Evolutionary conservation across 2,113 vertebrate species (phyloP), one percentile per base, ranked within the genome.

Genomic region (Engraulis encrasicolus): DNA sequence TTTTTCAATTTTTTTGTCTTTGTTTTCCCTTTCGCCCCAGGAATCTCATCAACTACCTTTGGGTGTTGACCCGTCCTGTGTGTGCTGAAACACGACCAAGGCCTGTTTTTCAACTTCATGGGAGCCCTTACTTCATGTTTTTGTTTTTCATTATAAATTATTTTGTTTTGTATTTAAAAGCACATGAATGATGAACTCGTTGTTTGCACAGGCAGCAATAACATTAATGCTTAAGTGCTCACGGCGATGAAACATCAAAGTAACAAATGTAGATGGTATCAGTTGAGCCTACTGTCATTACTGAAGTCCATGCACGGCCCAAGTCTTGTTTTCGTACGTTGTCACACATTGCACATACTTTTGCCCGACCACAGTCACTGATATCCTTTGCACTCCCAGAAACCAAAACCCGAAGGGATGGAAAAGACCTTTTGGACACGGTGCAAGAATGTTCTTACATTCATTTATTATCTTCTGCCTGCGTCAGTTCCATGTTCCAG

Each of bases 281-380:
- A 31, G 23, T 5, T 17, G 14, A 3, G 27, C 17, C 66, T 14
- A 34, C 4, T 71, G 1, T 14, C 15, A n/a, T n/a, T n/a, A 27
- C 27, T 12, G 17, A 74, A 31, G 31, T 17, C 9, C 1, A 12
- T 34, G 31, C 34, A 78, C 71, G 40, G 15, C 66, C 50, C 61
- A 0, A 58, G 80, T 50, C 31, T 52, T 81, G 6, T 23, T 36
- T 79, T 74, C 15, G 66, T 31, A 36, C 31, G 66, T 27, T 74
- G 66, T 74, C 66, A 74, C 31, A 74, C 66, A 15, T 34, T 74
- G 27, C 27, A 74, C 66, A 74, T 74, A 74, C 27, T 74, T 74
- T 34, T 74, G 66, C 66, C 66, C 34, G 66, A 74, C 66, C 66
- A 74, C 66, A 74, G 23, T 2, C 20, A n/a, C n/a, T n/a, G n/a